A percentile compares a stretch with the other conserved stretches of the same genome.
Conservation (phyloP, 2,888 invertebrate species). For the Cephonodes hylas region DNA sequence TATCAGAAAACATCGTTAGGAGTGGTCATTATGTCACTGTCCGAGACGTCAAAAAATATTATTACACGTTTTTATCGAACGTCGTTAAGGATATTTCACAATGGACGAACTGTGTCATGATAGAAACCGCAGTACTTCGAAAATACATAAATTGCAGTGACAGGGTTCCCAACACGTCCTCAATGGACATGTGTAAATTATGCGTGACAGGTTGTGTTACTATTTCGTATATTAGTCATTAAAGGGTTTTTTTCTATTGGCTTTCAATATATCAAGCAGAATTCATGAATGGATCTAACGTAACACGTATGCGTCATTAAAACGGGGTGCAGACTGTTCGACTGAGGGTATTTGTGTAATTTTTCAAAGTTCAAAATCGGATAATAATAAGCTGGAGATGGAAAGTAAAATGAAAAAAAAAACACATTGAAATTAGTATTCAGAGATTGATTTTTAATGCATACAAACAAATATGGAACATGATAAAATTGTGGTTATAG, state of each 20-base stretch:
- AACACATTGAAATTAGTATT: background rate
- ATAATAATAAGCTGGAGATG: no score
- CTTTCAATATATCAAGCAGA: no score
- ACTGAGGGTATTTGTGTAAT: no score
- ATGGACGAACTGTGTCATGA: conserved; percentile 41
- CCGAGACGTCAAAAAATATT: conserved; percentile 20
- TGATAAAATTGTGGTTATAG: background rate
- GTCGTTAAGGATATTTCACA: conserved; percentile 24
- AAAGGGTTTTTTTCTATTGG: background rate
- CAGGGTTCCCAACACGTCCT: conserved; percentile 35
- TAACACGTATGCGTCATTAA: no score
- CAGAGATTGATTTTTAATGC: background rate
- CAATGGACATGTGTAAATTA: conserved; percentile 38
- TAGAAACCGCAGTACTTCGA: conserved; percentile 38
- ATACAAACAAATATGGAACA: background rate
- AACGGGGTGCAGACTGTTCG: no score
- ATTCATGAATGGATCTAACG: no score
- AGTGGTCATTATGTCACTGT: background rate
- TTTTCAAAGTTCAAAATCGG: no score
- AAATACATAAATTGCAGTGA: conserved; percentile 40
- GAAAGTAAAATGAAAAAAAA: no score
- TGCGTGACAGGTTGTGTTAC: background rate
- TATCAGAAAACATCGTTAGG: background rate
- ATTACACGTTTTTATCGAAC: conserved; percentile 23
- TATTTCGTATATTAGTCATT: background rate